Evolutionary conservation across 2,797 vertebrate species (phyloP).

Genomic region (Halcyon badia): DNA sequence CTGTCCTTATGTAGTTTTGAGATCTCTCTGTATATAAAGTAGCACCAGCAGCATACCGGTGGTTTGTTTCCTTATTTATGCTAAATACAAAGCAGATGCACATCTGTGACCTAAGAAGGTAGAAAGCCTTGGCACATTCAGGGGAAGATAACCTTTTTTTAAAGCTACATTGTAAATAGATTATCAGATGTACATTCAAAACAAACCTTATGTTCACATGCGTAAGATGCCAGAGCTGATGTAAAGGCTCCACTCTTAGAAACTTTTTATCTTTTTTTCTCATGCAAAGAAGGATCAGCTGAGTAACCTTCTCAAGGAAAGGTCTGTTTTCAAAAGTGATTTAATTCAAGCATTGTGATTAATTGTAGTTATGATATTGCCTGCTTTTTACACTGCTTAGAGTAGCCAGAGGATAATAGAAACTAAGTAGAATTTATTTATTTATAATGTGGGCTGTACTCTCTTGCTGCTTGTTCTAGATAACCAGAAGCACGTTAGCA

Average conservation of each 20-base stretch:
- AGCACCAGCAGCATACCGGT: neutral
- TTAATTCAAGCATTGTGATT: neutral
- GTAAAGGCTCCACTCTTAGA: neutral
- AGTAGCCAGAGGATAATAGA: neutral
- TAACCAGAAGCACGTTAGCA: neutral
- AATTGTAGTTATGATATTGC: neutral
- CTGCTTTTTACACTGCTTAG: neutral
- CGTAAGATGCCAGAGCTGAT: neutral
- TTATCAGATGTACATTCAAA: neutral
- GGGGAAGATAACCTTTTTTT: accelerated
- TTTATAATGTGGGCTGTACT: neutral
- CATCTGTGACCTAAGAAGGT: neutral
- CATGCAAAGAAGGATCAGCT: neutral
- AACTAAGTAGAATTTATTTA: neutral
- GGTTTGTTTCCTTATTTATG: neutral
- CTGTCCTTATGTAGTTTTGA: neutral
- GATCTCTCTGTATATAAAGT: neutral
- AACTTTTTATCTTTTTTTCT: neutral
- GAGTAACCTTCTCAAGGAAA: neutral
- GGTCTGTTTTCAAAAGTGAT: neutral
- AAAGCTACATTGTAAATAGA: neutral
- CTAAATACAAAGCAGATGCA: neutral
- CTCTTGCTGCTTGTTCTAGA: neutral
- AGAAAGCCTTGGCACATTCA: neutral
- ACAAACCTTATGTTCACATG: accelerated